These are phyloP conservation scores for Neodon shergylaensis DNA, from an alignment of 2,113 vertebrate genomes.

Conservation along the genomic window DNA sequence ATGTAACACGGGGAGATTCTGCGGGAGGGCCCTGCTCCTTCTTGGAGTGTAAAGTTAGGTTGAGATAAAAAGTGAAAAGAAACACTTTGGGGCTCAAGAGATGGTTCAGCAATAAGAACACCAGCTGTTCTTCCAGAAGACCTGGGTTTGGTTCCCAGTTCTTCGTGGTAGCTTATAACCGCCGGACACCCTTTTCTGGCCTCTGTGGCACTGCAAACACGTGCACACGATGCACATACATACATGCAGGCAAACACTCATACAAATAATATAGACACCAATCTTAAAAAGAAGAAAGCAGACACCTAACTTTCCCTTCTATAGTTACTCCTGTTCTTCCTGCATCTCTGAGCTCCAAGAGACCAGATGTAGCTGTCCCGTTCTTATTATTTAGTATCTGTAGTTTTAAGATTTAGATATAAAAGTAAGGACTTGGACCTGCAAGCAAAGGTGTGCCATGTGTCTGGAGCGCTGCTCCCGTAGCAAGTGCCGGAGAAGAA, in stretches of 20 bases:
- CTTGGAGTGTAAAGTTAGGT: not conserved
- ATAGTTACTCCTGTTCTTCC: not conserved
- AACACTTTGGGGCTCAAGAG: no score
- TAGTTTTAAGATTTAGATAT: conserved; percentile 52
- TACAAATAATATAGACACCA: not conserved
- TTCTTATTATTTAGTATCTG: not conserved
- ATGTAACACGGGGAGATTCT: not conserved
- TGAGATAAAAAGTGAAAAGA: conserved; percentile 24
- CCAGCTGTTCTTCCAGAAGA: not conserved
- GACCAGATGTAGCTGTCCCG: not conserved
- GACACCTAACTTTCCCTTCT: not conserved
- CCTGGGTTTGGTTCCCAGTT: not conserved
- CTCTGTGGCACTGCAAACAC: not conserved
- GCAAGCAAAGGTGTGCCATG: not conserved
- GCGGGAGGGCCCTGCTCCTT: not conserved
- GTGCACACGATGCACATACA: not conserved
- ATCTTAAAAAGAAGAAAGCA: not conserved
- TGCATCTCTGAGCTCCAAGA: conserved; percentile 35
- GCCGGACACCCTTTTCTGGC: not conserved
- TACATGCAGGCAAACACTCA: not conserved
- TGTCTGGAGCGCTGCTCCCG: not conserved
- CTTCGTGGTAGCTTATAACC: not conserved
- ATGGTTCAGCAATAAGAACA: not conserved
- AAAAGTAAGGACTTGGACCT: conserved; percentile 15
- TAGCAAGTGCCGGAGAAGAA: not conserved